A percentile compares a stretch with the other conserved stretches of the same genome.
These are phyloP conservation scores for Aphelenchoides fujianensis DNA, from an alignment of 1,140 invertebrate species.

Conservation along the genomic window DNA sequence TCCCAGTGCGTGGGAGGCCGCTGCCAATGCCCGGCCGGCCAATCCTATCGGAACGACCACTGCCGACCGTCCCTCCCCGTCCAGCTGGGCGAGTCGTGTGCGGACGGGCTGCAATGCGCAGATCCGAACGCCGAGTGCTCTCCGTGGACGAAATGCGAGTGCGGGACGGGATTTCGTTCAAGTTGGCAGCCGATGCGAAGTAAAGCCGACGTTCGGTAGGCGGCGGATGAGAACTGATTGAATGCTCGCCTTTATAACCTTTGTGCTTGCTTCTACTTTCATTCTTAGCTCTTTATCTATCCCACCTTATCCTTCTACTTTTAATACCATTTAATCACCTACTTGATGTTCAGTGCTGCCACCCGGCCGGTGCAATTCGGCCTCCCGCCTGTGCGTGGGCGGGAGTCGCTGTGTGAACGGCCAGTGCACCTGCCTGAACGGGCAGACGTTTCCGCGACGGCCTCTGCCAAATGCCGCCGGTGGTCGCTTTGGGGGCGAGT, in stretches of 20 bases:
- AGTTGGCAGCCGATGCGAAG: background rate
- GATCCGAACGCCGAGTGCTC: background rate
- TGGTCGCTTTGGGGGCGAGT: background rate
- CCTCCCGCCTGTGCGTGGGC: background rate
- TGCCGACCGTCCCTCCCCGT: too few relatives aligned
- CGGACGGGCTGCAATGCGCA: background rate
- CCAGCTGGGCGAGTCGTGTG: background rate
- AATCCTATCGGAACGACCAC: too few relatives aligned
- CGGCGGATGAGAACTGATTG: background rate
- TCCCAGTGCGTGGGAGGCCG: too few relatives aligned
- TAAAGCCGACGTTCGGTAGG: background rate
- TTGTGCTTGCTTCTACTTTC: slow-evolving; percentile 3
- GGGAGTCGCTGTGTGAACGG: background rate
- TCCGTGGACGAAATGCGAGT: background rate
- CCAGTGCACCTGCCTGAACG: slow-evolving; percentile 10
- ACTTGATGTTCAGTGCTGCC: background rate
- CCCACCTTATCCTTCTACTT: background rate
- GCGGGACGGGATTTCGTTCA: background rate
- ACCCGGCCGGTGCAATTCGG: background rate
- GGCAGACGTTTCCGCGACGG: background rate
- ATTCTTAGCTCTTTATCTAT: background rate
- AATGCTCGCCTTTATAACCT: background rate
- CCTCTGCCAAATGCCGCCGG: background rate
- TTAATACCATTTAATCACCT: background rate
- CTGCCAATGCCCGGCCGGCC: too few relatives aligned